Base-by-base conservation (phyloP, 2,113 vertebrate species). In the Brachypodius melanocephalos region DNA sequence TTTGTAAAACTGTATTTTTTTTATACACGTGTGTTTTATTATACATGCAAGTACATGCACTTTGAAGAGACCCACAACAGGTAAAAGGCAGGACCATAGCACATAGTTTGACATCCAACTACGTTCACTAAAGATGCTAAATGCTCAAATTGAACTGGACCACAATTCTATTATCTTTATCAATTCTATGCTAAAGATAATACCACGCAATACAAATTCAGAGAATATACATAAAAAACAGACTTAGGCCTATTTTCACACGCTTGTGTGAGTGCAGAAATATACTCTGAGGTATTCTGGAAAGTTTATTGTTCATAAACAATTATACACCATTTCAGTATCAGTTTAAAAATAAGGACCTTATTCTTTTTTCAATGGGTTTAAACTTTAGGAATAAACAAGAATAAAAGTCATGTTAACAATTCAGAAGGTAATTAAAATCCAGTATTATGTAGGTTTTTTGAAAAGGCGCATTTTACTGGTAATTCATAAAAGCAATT, bases 271-370 rank as follows among this genome's bases (percentile, higher is more conserved):
- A 68, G 34, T 63, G 12, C 17, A 90, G 24, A 72, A 63, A 42
- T 14, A 18, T 3, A 46, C 6, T 29, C 7, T 38, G 45, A 38
- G 0, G 1, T 19, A n/a, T 5, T 6, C 29, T 12, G 1, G 8
- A 72, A 55, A 67, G 3, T 32, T 42, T 49, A 15, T 32, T 34
- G 21, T 36, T 43, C 38, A 28, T 43, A 69, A 29, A 42, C 17
- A 51, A 18, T 12, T 51, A 7, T 5, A 29, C 3, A 48, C 2
- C 13, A 54, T 62, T 85, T 77, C 43, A 55, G 7, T 15, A 83
- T 36, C 8, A 46, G 3, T 46, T 17, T 71, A 65, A 58, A 69
- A 71, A 67, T 20, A 46, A 71, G 69, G 7, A 48, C 4, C 2
- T 59, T 25, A 4, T 28, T 76, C 0, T 63, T 71, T 85, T 65